phyloP scores from a whole-genome alignment of 2,888 invertebrate genomes.

The Oxyteleia sp. region DNA sequence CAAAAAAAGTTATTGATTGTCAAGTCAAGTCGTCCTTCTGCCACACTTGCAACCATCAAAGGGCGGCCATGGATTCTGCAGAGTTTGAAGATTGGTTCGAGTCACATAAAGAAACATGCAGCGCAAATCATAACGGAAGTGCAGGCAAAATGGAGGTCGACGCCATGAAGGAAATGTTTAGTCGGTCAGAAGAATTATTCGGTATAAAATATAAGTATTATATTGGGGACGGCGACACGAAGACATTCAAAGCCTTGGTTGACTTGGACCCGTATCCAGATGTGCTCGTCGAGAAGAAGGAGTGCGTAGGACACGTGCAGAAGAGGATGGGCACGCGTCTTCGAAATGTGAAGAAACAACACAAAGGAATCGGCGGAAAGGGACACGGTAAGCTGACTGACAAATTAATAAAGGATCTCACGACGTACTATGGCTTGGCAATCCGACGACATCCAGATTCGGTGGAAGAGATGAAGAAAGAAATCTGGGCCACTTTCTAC shows the following conservation, averaged over 20 bases:
- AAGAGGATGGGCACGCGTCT: too few species aligned
- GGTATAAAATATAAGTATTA: conserved; percentile 6
- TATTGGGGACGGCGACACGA: conserved; percentile 1
- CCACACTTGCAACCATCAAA: conserved; percentile 34
- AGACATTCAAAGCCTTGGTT: conserved; percentile 6
- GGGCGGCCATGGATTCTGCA: conserved; percentile 36
- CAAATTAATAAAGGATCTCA: background rate
- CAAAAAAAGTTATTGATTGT: conserved; percentile 54
- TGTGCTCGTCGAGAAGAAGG: background rate
- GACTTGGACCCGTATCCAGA: conserved; percentile 6
- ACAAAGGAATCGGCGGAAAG: background rate
- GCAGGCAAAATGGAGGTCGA: conserved; percentile 12
- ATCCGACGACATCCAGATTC: background rate
- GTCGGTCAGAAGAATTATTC: conserved; percentile 5
- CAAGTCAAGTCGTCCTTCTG: conserved; percentile 47
- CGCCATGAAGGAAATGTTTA: background rate
- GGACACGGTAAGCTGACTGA: too few species aligned
- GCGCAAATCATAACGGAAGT: conserved; percentile 26
- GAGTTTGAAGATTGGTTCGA: conserved; percentile 60
- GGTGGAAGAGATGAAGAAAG: background rate
- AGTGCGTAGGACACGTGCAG: conserved; percentile 9
- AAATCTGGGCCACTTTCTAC: background rate
- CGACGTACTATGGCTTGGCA: background rate
- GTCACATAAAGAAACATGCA: conserved; percentile 4
- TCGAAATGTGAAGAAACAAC: too few species aligned